Base-by-base conservation (phyloP, 2,113 vertebrate genomes). In the Micromys minutus region DNA sequence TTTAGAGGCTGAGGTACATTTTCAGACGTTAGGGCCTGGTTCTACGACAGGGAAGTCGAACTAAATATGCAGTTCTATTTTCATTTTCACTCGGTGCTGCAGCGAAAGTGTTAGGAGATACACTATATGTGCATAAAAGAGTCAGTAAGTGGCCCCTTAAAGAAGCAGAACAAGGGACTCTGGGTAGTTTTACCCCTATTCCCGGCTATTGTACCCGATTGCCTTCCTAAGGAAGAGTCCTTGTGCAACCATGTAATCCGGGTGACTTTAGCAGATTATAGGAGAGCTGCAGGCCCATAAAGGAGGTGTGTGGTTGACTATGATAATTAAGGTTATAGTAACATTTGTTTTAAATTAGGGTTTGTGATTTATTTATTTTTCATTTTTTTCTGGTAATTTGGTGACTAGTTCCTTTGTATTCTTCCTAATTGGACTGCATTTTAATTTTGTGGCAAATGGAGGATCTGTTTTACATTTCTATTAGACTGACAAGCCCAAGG, bases 11-110 rank as follows among this genome's bases (percentile, higher is more conserved):
- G 52, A 95, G 96, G 90, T 87, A 96, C 92, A 97, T 97, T 98
- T 96, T 96, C 91, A 92, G 95, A 96, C 96, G 93, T 96, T 90
- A 92, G 93, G 94, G 96, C 87, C 96, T 97, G 91, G 94, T 96
- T 97, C 92, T 94, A 85, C 57, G 67, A 75, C 89, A 88, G 94
- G 93, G 57, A 97, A 84, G 85, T 96, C 85, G 94, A 97, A 94
- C 96, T 97, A 97, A 97, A 98, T 97, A 90, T 97, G 97, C 92
- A 96, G n/a, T 97, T 98, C 96, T 97, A 96, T 98, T 97, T 98
- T 97, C 90, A 96, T 96, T 97, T 96, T 97, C 75, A 93, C 74
- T 96, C 92, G 74, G 71, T 96, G 97, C 97, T 94, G 97, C 97
- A 85, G 97, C 95, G 13, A 94, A 97, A 96, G 96, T 94, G 83